Base-by-base conservation (phyloP, 2,888 invertebrate species). In the Gymnosoma rotundatum region DNA sequence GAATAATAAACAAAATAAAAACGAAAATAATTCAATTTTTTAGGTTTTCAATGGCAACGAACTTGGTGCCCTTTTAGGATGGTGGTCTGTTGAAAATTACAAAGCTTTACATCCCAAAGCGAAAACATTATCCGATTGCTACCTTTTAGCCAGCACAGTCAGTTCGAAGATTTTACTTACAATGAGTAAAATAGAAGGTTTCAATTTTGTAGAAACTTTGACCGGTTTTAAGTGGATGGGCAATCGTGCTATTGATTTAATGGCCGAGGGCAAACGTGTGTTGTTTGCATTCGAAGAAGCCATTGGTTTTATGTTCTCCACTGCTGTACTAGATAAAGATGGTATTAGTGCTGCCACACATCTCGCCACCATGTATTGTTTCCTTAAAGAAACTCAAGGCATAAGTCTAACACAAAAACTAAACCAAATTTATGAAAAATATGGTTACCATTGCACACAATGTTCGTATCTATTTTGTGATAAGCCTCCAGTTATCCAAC, bases 161-260 rank as follows among this genome's bases (percentile, higher is more conserved):
- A 99, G 99, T 85, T 99, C 99, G 18, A 98, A 98, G 93, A 97
- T 99, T 91, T 93, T 99, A 63, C 93, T 94, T 38, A 95, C 98
- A 0, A 96, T 99, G 90, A 95, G 96, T 0, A 93, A 94, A 61
- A 94, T 93, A 1, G 96, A 97, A 89, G 98, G 97, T 5, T 96
- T 96, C 78, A 94, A 95, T 87, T 95, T 95, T 86, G 92, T 94
- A 85, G 98, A 99, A 93, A 99, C 99, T 0, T 93, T 99, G 72
- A 99, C 99, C 0, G 99, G 99, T 0, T 99, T 99, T 91, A 99
- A 99, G 90, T 99, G 99, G 99, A 98, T 99, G 97, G 99, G 94
- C 7, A 99, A 99, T 92, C 94, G 94, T 88, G 94, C 96, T 0
- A 93, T 95, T 42, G 94, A 97, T 8, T 92, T 98, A 74, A 92